These are phyloP conservation scores for Zhuqinia jingwanae DNA, from an alignment of 2,888 invertebrate genomes.

Conservation along the genomic window DNA sequence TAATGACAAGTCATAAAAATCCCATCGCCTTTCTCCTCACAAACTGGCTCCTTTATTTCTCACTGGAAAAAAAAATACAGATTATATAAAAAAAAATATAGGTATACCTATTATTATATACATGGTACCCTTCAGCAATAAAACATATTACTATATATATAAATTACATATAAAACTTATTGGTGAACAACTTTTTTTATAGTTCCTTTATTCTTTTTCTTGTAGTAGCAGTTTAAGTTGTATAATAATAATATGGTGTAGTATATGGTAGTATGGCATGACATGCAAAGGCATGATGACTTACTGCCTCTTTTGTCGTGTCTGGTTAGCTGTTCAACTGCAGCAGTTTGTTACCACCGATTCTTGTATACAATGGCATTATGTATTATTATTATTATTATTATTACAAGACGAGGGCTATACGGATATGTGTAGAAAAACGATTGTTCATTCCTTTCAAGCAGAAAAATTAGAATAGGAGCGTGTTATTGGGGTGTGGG, in stretches of 20 bases:
- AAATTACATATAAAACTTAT: neutral
- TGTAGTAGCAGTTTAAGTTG: neutral
- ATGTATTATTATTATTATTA: neutral
- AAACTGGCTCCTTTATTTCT: conserved; percentile 44
- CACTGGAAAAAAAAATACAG: conserved; percentile 38
- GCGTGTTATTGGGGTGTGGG: neutral
- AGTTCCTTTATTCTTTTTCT: conserved; percentile 27
- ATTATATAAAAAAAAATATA: too few relatives aligned
- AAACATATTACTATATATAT: neutral
- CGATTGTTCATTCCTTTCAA: conserved; percentile 38
- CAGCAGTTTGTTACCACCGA: neutral
- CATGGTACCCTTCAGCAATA: conserved; percentile 1
- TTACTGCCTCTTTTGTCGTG: conserved; percentile 16
- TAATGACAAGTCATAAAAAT: conserved; percentile 78
- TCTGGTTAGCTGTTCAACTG: too few relatives aligned
- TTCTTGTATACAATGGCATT: neutral
- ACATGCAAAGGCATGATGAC: conserved; percentile 29
- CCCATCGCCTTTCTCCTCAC: conserved; percentile 62
- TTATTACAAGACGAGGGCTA: neutral
- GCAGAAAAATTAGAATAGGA: neutral
- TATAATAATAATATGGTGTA: neutral
- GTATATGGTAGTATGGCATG: conserved; percentile 8
- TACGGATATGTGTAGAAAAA: conserved; percentile 22
- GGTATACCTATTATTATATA: too few relatives aligned
- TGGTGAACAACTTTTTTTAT: too few relatives aligned